Evolutionary conservation across 2,797 vertebrate species (phyloP), one percentile per base, ranked within the genome.

Genomic region (Clarias pachynema): DNA sequence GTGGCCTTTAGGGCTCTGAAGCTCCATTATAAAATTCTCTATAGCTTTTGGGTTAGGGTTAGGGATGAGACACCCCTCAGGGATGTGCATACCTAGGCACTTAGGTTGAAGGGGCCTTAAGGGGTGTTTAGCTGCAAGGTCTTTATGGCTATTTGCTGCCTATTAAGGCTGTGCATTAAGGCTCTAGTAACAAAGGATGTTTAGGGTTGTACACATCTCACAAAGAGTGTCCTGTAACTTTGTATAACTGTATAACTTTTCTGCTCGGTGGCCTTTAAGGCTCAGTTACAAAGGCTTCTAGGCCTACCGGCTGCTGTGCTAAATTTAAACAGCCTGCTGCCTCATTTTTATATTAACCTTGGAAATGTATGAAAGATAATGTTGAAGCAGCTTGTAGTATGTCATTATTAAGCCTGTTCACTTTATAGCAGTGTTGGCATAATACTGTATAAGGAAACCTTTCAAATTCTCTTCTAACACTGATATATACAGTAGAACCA

Each of bases 281-380:
- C 57, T 79, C 12, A n/a, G 40, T 66, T 80, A 66, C 37, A 66
- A 66, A 29, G 37, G 40, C 40, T 18, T 53, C n/a, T 49, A 53
- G 60, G 16, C n/a, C 60, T 80, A 44, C 16, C 16, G 5, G 62
- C 79, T 80, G 62, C 79, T 80, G 37, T 49, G 78, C 34, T 37
- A 44, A 78, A 44, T 59, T 77, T 77, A 59, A 22, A 34, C n/a
- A 7, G 56, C 56, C 53, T 34, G 26, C 34, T 29, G 34, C 53
- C n/a, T 80, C 78, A 65, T 65, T 80, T 57, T 82, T 62, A 63
- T 60, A 62, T 37, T 63, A 56, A 79, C 75, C 78, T 53, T 74
- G 59, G 20, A 73, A 62, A 68, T 1, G n/a, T 85, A 53, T 85
- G 37, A 72, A 49, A 81, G 79, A 56, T 81, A 81, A 53, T 81